Base-by-base conservation (phyloP, 2,888 invertebrate species). In the Cynaeus angustus region DNA sequence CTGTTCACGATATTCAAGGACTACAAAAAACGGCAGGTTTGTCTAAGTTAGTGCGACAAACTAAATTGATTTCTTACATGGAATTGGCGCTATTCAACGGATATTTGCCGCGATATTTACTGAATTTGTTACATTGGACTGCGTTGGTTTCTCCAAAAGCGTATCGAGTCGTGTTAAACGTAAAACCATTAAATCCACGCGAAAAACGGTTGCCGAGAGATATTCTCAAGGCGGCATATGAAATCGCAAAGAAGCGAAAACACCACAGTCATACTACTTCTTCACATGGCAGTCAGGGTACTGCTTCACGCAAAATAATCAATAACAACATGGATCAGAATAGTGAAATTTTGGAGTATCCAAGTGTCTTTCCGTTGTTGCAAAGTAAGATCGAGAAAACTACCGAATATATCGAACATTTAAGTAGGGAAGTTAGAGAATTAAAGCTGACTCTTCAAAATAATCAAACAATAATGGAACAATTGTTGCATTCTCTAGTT, bases 1-100 rank as follows among this genome's bases (percentile, higher is more conserved):
- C 95, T 0, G 95, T 95, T 2, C 94, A 95, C 78, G 95, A 95
- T 80, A 95, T 95, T 67, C 94, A 94, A 82, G 94, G 94, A 0
- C 85, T 95, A 9, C 91, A 94, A 75, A 94, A 94, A 86, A 94
- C 94, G 0, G 95, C 95, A 0, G 94, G 94, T 0, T 86, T 95
- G 0, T 94, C 94, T 0, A 94, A 94, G 80, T 86, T 95, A 5
- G 94, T 95, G 7, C 88, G 94, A 9, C 94, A 95, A 84, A 95
- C 95, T 0, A 94, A 95, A 85, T 83, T 95, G n/a, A 94, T 95
- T 72, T 93, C 93, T 0, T 94, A 94, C 80, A 92, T 95, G 85
- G 95, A 95, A 80, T 85, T 93, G 30, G 94, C 94, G 0, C 83
- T 95, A 33, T 94, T 94, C 74, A 91, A 94, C 78, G 93, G 93